phyloP scores from a whole-genome alignment of 1,140 invertebrate genomes.

The Arion vulgaris region DNA sequence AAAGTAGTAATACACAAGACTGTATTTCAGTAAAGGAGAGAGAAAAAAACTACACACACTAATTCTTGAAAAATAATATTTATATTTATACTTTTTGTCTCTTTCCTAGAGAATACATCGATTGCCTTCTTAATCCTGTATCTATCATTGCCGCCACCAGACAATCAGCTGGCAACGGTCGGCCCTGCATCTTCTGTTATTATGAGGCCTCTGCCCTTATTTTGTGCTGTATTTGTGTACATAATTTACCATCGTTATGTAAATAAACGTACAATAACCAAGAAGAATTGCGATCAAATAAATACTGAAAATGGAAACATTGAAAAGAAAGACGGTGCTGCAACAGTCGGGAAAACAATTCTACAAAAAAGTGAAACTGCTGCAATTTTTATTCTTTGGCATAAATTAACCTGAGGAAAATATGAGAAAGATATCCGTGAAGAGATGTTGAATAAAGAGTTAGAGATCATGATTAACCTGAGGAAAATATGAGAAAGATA shows the following conservation, averaged over 20 bases:
- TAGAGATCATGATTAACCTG: not conserved
- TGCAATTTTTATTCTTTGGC: not conserved
- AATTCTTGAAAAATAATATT: no score
- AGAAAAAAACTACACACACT: no score
- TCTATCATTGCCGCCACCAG: slow-evolving; percentile 72
- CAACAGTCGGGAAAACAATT: not conserved
- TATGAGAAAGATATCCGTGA: not conserved
- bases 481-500: no score
- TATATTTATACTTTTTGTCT: no score
- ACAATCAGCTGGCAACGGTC: slow-evolving; percentile 72
- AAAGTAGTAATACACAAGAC: no score
- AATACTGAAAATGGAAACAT: not conserved
- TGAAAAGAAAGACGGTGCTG: not conserved
- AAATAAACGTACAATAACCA: not conserved
- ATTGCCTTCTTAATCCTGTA: slow-evolving; percentile 74
- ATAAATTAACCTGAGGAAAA: not conserved
- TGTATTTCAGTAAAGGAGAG: no score
- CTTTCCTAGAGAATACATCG: slow-evolving; percentile 72
- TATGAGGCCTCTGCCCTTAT: slow-evolving; percentile 94
- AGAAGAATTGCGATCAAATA: not conserved
- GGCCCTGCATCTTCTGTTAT: slow-evolving; percentile 80
- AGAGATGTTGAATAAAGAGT: slow-evolving; percentile 22
- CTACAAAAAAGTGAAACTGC: not conserved
- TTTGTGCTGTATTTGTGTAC: slow-evolving; percentile 52
- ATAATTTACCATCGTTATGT: slow-evolving; percentile 49